Evolutionary conservation across 1,140 invertebrate species (phyloP).

Genomic region (Pseudomyrmex flavicornis): DNA sequence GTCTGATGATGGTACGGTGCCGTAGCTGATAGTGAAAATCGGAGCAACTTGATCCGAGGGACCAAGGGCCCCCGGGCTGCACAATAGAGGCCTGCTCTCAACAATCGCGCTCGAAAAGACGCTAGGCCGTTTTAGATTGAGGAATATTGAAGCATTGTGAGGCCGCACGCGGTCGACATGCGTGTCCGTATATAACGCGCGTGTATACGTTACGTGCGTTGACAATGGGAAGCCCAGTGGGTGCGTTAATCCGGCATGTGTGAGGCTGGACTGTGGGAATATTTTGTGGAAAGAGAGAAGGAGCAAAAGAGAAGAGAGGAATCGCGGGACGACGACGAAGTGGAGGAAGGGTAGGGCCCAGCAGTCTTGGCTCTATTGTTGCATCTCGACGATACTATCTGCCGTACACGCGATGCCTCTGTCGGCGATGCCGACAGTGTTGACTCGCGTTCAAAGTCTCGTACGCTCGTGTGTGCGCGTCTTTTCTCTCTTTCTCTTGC

Average conservation of each 20-base stretch:
- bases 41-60: slow-evolving; percentile 73
- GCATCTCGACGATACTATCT: slow-evolving; percentile 71
- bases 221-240: slow-evolving; percentile 76
- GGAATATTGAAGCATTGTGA: slow-evolving; percentile 76
- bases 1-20: slow-evolving; percentile 31
- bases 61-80: slow-evolving; percentile 33
- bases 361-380: slow-evolving; percentile 71
- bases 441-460: slow-evolving; percentile 66
- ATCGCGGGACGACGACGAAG: not conserved
- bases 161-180: slow-evolving; percentile 25
- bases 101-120: slow-evolving; percentile 74
- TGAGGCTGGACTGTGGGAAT: slow-evolving; percentile 73
- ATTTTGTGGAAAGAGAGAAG: slow-evolving; percentile 64
- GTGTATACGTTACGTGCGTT: slow-evolving; percentile 57
- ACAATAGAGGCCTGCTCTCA: slow-evolving; percentile 69
- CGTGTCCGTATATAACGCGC: slow-evolving; percentile 23
- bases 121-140: slow-evolving; percentile 73
- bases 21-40: slow-evolving; percentile 68
- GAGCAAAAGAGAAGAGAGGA: slow-evolving; percentile 13
- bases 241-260: slow-evolving; percentile 70
- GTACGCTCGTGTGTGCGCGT: slow-evolving; percentile 52
- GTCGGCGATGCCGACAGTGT: slow-evolving; percentile 67
- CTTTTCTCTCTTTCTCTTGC: slow-evolving; percentile 20
- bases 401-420: slow-evolving; percentile 74
- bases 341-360: not conserved